These are phyloP conservation scores for Actias luna DNA, from an alignment of 2,888 invertebrate genomes.

Conservation along the genomic window DNA sequence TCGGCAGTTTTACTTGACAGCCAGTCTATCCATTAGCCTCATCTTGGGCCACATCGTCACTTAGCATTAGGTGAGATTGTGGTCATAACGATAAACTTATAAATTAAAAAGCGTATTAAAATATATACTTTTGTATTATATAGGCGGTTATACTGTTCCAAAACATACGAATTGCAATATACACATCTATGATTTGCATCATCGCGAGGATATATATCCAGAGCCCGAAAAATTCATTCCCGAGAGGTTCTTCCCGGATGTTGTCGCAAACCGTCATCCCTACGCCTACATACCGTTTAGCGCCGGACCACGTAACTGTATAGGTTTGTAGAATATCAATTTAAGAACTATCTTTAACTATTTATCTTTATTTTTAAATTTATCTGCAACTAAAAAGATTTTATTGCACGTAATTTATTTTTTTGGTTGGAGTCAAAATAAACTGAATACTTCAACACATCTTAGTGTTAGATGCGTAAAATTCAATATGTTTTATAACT, in stretches of 20 bases:
- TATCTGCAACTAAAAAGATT: no score
- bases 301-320: conserved; percentile 85
- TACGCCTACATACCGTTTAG: conserved; percentile 85
- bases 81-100: no score
- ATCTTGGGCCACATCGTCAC: no score
- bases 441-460: no score
- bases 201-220: conserved; percentile 82
- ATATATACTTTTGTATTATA: not conserved
- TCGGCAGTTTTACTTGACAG: no score
- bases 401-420: no score
- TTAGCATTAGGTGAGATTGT: no score
- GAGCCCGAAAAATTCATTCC: conserved; percentile 86
- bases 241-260: conserved; percentile 85
- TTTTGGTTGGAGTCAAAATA: no score
- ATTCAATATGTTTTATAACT: not conserved
- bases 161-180: conserved; percentile 51
- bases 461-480: no score
- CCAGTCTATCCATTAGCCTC: no score
- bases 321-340: conserved; percentile 65
- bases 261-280: conserved; percentile 75
- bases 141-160: not conserved
- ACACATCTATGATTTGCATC: conserved; percentile 83
- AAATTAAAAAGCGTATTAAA: no score
- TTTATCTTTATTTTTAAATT: no score
- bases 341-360: not conserved